Percentiles rank a stretch among this genome's conserved stretches.
These are phyloP conservation scores for Acanthurus leucopareius DNA, from an alignment of 2,797 vertebrate species.

Conservation along the genomic window DNA sequence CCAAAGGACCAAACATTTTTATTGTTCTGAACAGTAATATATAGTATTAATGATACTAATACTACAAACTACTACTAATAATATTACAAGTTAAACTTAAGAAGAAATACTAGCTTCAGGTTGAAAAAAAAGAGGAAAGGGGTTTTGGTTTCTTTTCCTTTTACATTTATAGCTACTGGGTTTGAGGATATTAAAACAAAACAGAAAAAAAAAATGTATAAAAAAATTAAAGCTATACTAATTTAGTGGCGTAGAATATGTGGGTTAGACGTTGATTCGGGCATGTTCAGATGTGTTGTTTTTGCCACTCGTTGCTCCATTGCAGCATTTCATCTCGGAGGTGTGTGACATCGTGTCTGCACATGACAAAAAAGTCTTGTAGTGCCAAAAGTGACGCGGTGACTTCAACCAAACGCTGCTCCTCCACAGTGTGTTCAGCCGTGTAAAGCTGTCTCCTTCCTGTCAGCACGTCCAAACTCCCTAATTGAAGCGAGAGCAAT, in stretches of 20 bases:
- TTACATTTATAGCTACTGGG: constrained; percentile 88
- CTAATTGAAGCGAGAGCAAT: constrained; percentile 51
- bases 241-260: constrained; percentile 89
- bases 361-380: constrained; percentile 31
- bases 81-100: constrained; percentile 86
- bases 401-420: constrained; percentile 28
- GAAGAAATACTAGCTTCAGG: constrained; percentile 88
- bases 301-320: constrained; percentile 63
- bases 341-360: constrained; percentile 39
- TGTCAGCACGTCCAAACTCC: constrained; percentile 30
- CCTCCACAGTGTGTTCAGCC: constrained; percentile 30
- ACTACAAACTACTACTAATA: constrained; percentile 88
- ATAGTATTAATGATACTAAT: constrained; percentile 90
- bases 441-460: constrained; percentile 25
- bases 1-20: constrained; percentile 93
- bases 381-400: constrained; percentile 71
- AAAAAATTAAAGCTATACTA: constrained; percentile 86
- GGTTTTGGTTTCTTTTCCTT: constrained; percentile 84
- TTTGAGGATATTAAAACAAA: constrained; percentile 88
- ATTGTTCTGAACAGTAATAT: constrained; percentile 89
- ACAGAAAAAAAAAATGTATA: constrained; percentile 71
- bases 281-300: constrained; percentile 81
- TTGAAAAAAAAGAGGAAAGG: constrained; percentile 82
- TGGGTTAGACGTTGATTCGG: constrained; percentile 83
- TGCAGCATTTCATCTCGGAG: constrained; percentile 74